Evolutionary conservation across 2,888 invertebrate species (phyloP).

Genomic region (Nudaria mundana): DNA sequence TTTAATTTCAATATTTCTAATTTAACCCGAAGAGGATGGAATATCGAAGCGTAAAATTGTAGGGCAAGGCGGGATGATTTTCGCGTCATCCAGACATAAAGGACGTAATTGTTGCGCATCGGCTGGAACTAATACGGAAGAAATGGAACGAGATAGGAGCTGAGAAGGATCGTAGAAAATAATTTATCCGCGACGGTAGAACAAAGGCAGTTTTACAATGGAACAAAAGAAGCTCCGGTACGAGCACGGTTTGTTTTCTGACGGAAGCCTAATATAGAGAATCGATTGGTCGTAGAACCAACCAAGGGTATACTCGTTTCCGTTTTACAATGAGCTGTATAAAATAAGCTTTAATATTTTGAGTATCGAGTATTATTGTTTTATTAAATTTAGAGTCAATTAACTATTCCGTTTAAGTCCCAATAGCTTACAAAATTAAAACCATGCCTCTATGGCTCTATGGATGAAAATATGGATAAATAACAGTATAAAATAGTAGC

Average conservation of each 20-base stretch:
- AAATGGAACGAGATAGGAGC: constrained; percentile 77
- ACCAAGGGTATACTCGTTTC: constrained; percentile 55
- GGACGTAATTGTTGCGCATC: constrained; percentile 78
- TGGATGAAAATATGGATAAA: no score
- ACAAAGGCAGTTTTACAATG: constrained; percentile 72
- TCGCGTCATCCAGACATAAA: constrained; percentile 78
- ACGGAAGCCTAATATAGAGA: constrained; percentile 72
- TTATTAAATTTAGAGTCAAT: no score
- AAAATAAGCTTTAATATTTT: no score
- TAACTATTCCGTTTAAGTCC: no score
- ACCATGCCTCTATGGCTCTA: no score
- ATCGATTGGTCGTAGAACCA: constrained; percentile 70
- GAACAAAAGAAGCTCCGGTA: constrained; percentile 73
- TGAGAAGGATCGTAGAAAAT: constrained; percentile 77
- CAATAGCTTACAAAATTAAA: no score
- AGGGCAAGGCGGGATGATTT: constrained; percentile 71
- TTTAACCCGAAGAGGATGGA: constrained; percentile 62
- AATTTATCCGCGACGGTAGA: constrained; percentile 76
- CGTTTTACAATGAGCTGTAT: constrained; percentile 36
- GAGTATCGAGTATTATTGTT: no score
- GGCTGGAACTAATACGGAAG: constrained; percentile 78
- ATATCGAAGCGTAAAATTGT: constrained; percentile 75
- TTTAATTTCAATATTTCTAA: constrained; percentile 51
- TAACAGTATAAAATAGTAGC: no score
- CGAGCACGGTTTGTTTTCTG: constrained; percentile 69